Evolutionary conservation across 2,888 invertebrate genomes (phyloP), one percentile per base, ranked within the genome.

Genomic region (Colostygia pectinataria): DNA sequence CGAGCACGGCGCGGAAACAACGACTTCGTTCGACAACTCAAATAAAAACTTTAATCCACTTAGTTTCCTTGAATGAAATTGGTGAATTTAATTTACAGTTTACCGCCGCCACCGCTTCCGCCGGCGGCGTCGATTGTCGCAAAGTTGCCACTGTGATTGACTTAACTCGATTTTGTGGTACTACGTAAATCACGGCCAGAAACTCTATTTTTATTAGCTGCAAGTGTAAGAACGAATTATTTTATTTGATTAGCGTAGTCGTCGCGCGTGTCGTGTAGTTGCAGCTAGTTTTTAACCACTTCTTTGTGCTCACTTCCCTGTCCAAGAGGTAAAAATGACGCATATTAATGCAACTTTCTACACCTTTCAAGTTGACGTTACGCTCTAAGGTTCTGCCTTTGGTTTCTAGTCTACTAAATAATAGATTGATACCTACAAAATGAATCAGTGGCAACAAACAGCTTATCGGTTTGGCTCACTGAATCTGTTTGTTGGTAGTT

Each of bases 81-180:
- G 52, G 38, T 18, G 52, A 58, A 63, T 65, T 65, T 39, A 62
- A 65, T 65, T 49, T 66, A 64, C 57, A 56, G 43, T 57, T 57
- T 41, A 53, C 49, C 46, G 47, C 49, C 36, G 39, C 40, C 46
- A n/a, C n/a, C 53, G 52, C 28, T 7, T 4, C 6, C 20, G 4
- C 4, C 34, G 53, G 55, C 54, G 28, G 52, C n/a, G 47, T 41
- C 55, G 57, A 66, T 64, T 58, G 58, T 59, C 55, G 52, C 54
- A 53, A 63, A 63, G 63, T 62, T 63, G 40, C 42, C 37, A 36
- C 42, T 38, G 50, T 57, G 64, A 66, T 66, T 63, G 55, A 60
- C 53, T 62, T 61, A 56, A 59, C 53, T 55, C 48, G 43, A 48
- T 45, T 50, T 34, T 13, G 36, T 24, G 33, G 61, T 62, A 60